These are phyloP conservation scores for Ricordea florida DNA, from an alignment of 92 coral and sea anemone genomes.

Conservation along the genomic window DNA sequence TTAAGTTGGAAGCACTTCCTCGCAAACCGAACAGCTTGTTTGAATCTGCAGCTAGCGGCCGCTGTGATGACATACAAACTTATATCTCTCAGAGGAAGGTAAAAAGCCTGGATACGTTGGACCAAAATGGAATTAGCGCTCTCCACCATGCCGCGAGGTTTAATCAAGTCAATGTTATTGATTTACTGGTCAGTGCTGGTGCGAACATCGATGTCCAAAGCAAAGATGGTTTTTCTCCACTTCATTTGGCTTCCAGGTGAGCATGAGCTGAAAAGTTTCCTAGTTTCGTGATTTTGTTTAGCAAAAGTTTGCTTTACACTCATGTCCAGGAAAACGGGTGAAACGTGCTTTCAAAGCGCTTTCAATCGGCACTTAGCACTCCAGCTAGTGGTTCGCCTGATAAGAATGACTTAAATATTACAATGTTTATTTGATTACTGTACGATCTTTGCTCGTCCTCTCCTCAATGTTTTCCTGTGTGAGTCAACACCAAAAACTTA, in stretches of 20 bases:
- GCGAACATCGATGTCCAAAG: constrained; percentile 40
- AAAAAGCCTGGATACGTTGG: constrained; percentile 7
- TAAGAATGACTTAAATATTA: no score
- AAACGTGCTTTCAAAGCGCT: no score
- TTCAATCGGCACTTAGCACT: no score
- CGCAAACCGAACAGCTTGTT: not conserved
- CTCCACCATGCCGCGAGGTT: constrained; percentile 72
- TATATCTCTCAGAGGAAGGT: not conserved
- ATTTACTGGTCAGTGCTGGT: constrained; percentile 32
- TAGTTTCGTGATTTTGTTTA: not conserved
- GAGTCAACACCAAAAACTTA: no score
- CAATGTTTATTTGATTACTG: no score
- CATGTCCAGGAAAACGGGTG: not conserved
- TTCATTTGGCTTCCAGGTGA: constrained; percentile 79
- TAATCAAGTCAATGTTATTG: constrained; percentile 38
- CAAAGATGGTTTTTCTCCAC: constrained; percentile 54
- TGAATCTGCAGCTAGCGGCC: constrained; percentile 14
- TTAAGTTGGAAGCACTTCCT: not conserved
- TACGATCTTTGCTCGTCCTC: no score
- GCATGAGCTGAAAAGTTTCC: not conserved
- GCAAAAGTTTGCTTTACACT: not conserved
- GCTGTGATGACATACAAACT: not conserved
- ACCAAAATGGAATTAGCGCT: constrained; percentile 47
- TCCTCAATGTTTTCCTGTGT: no score
- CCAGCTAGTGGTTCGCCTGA: not conserved